Base-by-base conservation (phyloP, 2,888 invertebrate genomes). In the Diarsia rubi region DNA sequence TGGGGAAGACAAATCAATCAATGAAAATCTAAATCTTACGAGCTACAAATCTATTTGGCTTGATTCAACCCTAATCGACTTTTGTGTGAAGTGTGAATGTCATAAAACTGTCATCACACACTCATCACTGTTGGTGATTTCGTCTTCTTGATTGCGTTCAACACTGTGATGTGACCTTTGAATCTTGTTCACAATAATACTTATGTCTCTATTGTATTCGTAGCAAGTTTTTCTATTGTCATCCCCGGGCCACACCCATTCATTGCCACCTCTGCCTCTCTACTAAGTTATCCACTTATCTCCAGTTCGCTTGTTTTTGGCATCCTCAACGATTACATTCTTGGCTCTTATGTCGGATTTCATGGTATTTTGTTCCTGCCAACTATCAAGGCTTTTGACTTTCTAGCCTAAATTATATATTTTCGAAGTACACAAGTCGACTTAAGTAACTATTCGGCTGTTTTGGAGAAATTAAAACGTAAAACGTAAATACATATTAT, bases 251-350 rank as follows among this genome's bases (percentile, higher is more conserved):
- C 31, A 63, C 31, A 11, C 31, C 21, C 42, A 62, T n/a, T 67
- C 24, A 54, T n/a, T 67, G 63, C 44, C 54, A 69, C 60, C 21
- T 78, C 60, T n/a, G 37, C n/a, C 9, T 60, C 27, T 14, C 16
- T 21, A 75, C 57, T 64, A 67, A 76, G 62, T 76, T 76, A 82
- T 65, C 65, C 45, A 78, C n/a, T 79, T 83, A 66, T 69, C 37
- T 44, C 3, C 21, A 31, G 37, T 79, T 70, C 54, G 45, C 79
- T 82, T 24, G 37, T 49, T 78, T 69, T 79, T 79, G 83, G 83
- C 79, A 57, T 77, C 54, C 37, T 63, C 54, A 31, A 49, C 62
- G 49, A 65, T 78, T 49, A 57, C 14, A 83, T 65, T 62, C 69
- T 79, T 79, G 83, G 62, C 79, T 62, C 54, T 37, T n/a, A 27